Evolutionary conservation across 2,797 vertebrate species (phyloP).

Genomic region (Enteromius argenteus): DNA sequence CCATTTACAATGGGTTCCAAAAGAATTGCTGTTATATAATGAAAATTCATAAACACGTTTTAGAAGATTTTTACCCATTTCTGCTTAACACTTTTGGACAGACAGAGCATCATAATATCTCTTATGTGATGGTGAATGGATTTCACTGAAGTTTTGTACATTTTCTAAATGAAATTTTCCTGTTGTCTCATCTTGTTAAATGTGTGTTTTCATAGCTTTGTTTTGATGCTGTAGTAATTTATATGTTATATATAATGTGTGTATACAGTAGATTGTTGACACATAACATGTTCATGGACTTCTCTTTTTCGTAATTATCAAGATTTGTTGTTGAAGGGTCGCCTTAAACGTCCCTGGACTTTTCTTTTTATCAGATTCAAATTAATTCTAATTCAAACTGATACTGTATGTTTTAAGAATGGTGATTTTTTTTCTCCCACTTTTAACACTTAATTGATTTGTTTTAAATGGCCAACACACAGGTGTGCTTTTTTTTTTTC

Average conservation of each 20-base stretch:
- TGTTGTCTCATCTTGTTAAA: not conserved
- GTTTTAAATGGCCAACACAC: not conserved
- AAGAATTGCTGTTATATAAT: slow-evolving; percentile 27
- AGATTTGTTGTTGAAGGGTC: not conserved
- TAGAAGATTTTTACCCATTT: slow-evolving; percentile 9
- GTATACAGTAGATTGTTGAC: not conserved
- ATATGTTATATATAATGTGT: not conserved
- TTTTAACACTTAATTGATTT: not conserved
- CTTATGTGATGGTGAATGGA: not conserved
- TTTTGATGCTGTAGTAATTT: not conserved
- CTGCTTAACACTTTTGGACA: slow-evolving; percentile 12
- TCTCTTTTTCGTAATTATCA: not conserved
- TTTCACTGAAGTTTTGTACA: not conserved
- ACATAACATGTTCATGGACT: not conserved
- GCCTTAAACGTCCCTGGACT: not conserved
- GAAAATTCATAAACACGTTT: slow-evolving; percentile 31
- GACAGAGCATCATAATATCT: not conserved
- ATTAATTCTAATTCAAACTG: too few species aligned
- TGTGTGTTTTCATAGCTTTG: not conserved
- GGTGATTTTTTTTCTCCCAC: not conserved
- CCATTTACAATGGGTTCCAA: slow-evolving; percentile 19
- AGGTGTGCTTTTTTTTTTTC: not conserved
- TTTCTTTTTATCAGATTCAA: not conserved
- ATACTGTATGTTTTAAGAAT: not conserved
- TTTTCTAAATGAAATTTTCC: not conserved